Evolutionary conservation across 2,113 vertebrate species (phyloP).

Genomic region (Damaliscus lunatus): DNA sequence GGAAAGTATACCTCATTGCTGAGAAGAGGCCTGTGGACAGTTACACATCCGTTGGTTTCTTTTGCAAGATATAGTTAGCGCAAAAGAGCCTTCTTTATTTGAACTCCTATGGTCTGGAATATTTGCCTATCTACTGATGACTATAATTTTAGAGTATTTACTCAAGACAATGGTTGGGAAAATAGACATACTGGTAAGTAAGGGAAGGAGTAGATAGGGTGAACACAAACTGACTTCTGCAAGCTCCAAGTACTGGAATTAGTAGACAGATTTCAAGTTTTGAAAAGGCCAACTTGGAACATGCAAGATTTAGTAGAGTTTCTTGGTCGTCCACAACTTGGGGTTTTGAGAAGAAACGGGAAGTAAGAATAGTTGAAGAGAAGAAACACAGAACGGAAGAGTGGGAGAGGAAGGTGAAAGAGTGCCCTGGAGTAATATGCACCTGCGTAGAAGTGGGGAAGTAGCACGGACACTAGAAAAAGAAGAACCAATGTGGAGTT

Average conservation of each 20-base stretch:
- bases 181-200: not conserved
- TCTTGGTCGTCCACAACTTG: not conserved
- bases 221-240: not conserved
- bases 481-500: slow-evolving; percentile 41
- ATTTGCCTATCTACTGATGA: not conserved
- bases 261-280: not conserved
- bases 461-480: not conserved
- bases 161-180: not conserved
- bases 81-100: not conserved
- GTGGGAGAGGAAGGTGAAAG: slow-evolving; percentile 41
- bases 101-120: not conserved
- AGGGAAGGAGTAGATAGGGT: not conserved
- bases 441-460: slow-evolving; percentile 54
- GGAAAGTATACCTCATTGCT: not conserved
- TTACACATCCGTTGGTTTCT: not conserved
- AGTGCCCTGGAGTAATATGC: slow-evolving; percentile 16
- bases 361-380: slow-evolving; percentile 46
- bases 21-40: not conserved
- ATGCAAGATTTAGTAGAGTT: not conserved
- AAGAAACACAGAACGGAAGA: slow-evolving; percentile 48
- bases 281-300: not conserved
- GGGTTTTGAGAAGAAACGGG: slow-evolving; percentile 46
- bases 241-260: not conserved
- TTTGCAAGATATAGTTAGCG: not conserved
- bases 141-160: not conserved